Base-by-base conservation (phyloP, 2,797 vertebrate genomes). In the Pitangus sulphuratus region DNA sequence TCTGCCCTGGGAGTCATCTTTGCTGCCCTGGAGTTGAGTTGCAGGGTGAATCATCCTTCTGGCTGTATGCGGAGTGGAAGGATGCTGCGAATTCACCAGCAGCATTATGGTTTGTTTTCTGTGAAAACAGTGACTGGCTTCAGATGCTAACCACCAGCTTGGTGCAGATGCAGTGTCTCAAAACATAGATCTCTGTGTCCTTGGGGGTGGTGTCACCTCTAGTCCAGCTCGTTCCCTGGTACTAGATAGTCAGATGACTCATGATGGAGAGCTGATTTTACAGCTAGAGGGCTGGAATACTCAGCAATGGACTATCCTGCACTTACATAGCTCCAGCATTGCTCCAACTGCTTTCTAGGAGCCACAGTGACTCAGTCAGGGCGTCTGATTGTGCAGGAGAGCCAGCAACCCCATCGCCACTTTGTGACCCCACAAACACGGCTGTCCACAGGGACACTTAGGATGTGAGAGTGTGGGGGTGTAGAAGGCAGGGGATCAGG, bases 171-270 rank as follows among this genome's bases (percentile, higher is more conserved):
- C 75, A 58, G 42, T 33, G 28, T 71, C 71, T 92, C 79, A 83
- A 84, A 93, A 60, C 79, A 74, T 20, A 64, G 76, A 42, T 68
- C 44, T 89, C 81, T 69, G n/a, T 84, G 83, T 90, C 57, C 65
- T 81, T 87, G 50, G 37, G 65, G 31, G 25, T 69, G 51, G 66
- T 85, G 85, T 86, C 89, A 78, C 61, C n/a, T 91, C 57, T 75
- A 65, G 61, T 44, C 69, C 72, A 50, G 69, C 35, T 75, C 2
- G 5, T 86, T 84, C 60, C 60, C 87, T 91, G 87, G 26, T 83
- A 83, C 82, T 74, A 40, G 58, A 45, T 92, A 85, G 91, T 77
- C 69, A 53, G 71, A 85, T 92, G 87, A 87, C 60, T 91, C 53
- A 61, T 45, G 76, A 64, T 11, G n/a, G 40, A 74, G 30, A 60